Conservation (phyloP, 2,888 invertebrate genomes). For the Eupelmus urozonus region DNA sequence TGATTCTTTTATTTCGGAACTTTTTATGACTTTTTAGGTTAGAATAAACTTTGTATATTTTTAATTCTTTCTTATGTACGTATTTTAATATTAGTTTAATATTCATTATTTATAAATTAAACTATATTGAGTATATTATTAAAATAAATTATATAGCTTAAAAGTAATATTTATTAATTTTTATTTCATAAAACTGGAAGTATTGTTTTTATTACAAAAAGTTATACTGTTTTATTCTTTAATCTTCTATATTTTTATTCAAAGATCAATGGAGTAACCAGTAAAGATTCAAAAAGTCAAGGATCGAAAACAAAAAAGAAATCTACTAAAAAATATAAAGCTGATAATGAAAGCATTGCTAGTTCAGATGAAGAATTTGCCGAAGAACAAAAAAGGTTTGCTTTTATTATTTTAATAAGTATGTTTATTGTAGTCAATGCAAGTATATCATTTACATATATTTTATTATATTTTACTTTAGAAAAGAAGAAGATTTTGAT, state of each 20-base stretch:
- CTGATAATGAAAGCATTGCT: slow-evolving; percentile 71
- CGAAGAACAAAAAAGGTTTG: slow-evolving; percentile 69
- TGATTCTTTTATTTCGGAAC: background rate
- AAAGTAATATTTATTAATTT: background rate
- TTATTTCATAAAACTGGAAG: background rate
- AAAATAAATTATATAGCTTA: background rate
- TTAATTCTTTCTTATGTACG: background rate
- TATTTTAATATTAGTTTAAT: too few relatives aligned
- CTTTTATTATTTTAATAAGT: slow-evolving; percentile 35
- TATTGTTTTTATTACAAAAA: background rate
- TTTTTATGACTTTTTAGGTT: slow-evolving; percentile 44
- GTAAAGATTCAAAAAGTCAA: slow-evolving; percentile 54
- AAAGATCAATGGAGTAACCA: slow-evolving; percentile 46
- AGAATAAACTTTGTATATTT: slow-evolving; percentile 30
- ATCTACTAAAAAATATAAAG: slow-evolving; percentile 11
- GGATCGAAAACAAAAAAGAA: slow-evolving; percentile 63
- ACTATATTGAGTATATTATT: background rate
- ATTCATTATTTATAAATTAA: background rate
- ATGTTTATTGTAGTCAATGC: slow-evolving; percentile 5
- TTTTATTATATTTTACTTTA: slow-evolving; percentile 35
- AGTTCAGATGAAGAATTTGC: slow-evolving; percentile 75
- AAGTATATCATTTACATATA: background rate
- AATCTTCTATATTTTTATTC: background rate
- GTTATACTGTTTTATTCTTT: background rate
- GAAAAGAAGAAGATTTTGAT: slow-evolving; percentile 63